These are phyloP conservation scores for Bicyclus anynana DNA, from an alignment of 1,140 invertebrate genomes.

Conservation along the genomic window DNA sequence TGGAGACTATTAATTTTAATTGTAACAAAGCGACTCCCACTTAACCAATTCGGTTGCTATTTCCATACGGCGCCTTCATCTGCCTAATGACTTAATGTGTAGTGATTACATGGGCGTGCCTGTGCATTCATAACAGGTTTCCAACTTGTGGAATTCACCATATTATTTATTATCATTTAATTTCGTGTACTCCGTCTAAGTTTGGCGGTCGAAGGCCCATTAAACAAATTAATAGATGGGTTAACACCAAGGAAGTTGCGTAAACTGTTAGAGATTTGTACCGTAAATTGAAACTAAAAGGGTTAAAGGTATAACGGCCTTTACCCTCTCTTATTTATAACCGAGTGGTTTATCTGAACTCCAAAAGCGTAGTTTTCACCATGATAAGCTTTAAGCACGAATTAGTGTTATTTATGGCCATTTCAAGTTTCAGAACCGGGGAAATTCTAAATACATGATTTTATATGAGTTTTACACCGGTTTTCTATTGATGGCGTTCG, in stretches of 20 bases:
- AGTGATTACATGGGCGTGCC: constrained; percentile 15
- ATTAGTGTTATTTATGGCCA: background rate
- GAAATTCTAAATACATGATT: too few relatives aligned
- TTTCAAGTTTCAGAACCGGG: too few relatives aligned
- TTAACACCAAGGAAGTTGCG: background rate
- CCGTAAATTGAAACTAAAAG: constrained; percentile 1
- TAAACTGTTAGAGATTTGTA: background rate
- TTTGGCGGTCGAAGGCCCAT: background rate
- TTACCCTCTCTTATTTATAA: background rate
- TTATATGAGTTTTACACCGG: too few relatives aligned
- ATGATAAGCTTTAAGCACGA: background rate
- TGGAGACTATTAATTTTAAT: background rate
- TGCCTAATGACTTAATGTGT: constrained; percentile 21
- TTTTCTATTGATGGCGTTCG: too few relatives aligned
- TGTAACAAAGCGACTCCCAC: background rate
- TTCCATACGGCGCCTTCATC: constrained; percentile 4
- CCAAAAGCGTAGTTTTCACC: background rate
- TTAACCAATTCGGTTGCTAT: background rate
- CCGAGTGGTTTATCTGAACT: background rate
- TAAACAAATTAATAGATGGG: constrained; percentile 4
- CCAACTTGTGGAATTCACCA: constrained; percentile 14
- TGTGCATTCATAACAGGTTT: constrained; percentile 17
- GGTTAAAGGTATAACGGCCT: background rate
- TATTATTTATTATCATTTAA: constrained; percentile 20
- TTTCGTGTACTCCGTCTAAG: constrained; percentile 3